phyloP scores from a whole-genome alignment of 2,113 vertebrate species.

The Strigops habroptila region DNA sequence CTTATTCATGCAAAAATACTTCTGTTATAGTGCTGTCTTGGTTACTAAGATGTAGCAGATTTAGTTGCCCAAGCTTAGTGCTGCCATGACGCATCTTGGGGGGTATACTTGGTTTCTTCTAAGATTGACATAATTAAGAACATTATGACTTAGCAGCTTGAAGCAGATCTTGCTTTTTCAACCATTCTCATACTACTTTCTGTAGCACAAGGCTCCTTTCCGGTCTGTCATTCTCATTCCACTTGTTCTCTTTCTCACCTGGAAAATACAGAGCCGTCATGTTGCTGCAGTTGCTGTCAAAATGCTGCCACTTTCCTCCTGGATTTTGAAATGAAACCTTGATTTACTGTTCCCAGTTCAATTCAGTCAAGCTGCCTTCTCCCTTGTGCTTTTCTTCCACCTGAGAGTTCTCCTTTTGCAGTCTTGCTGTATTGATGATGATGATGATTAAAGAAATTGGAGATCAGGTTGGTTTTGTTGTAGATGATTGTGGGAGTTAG shows the following conservation, averaged over 20 bases:
- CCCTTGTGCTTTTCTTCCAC: background rate
- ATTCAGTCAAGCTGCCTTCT: background rate
- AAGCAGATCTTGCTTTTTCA: background rate
- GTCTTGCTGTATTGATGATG: background rate
- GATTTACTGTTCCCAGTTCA: background rate
- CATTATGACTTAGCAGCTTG: background rate
- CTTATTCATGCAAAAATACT: background rate
- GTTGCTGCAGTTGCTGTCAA: constrained; percentile 10
- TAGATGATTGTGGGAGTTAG: background rate
- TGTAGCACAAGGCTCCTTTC: background rate
- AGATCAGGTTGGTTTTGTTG: constrained; percentile 1
- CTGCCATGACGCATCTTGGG: background rate
- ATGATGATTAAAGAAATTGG: background rate
- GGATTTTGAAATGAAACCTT: constrained; percentile 28
- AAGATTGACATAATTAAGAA: background rate
- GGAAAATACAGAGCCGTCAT: background rate
- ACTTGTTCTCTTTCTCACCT: background rate
- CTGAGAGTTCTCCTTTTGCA: background rate
- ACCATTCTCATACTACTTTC: background rate
- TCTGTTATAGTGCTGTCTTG: background rate
- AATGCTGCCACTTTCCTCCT: background rate
- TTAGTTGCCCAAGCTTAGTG: background rate
- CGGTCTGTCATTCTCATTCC: background rate
- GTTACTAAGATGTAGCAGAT: background rate
- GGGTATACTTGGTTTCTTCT: background rate